phyloP scores from a whole-genome alignment of 2,888 invertebrate genomes.

The Polydrusus tereticollis region DNA sequence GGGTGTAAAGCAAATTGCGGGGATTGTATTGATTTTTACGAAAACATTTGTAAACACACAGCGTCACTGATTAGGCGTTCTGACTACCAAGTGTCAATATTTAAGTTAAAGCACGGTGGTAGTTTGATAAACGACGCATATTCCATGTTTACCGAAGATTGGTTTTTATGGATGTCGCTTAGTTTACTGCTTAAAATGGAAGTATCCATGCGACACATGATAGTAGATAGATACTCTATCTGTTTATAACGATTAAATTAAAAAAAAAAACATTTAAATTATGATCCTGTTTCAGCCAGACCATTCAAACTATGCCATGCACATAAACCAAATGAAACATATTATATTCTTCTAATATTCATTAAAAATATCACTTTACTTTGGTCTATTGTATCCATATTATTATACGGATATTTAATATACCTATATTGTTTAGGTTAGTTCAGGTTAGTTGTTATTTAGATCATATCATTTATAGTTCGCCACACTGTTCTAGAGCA shows the following conservation, averaged over 20 bases:
- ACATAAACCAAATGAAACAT: too few species aligned
- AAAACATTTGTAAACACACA: slow-evolving; percentile 51
- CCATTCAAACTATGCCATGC: too few species aligned
- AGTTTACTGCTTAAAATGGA: background rate
- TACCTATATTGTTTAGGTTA: too few species aligned
- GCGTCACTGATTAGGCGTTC: slow-evolving; percentile 52
- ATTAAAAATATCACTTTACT: too few species aligned
- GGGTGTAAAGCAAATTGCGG: slow-evolving; percentile 37
- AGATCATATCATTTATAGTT: too few species aligned
- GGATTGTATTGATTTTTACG: slow-evolving; percentile 40
- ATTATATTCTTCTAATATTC: too few species aligned
- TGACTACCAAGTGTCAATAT: slow-evolving; percentile 55
- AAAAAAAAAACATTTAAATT: too few species aligned
- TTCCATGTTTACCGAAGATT: slow-evolving; percentile 44
- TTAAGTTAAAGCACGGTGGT: slow-evolving; percentile 47
- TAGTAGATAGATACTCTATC: background rate
- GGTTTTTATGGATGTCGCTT: slow-evolving; percentile 38
- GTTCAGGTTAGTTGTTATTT: too few species aligned
- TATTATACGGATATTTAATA: too few species aligned
- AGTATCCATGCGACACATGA: background rate
- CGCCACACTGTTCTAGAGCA: too few species aligned
- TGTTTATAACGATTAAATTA: background rate
- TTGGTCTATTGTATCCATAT: too few species aligned
- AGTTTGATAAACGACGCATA: slow-evolving; percentile 37
- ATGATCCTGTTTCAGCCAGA: too few species aligned